Conservation (phyloP, 2,888 invertebrate species). For the Elegia similella region DNA sequence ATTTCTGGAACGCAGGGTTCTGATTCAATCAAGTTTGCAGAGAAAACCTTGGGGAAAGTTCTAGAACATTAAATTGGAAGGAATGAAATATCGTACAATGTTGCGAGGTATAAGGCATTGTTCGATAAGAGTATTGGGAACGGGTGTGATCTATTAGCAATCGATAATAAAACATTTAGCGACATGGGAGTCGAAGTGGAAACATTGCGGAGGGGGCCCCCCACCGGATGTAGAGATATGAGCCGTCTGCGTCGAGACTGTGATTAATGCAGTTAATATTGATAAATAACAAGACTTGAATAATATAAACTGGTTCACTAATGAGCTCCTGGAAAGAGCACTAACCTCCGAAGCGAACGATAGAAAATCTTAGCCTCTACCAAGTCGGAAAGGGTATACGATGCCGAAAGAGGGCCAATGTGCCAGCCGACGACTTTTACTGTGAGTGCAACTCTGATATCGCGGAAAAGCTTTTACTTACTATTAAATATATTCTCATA, state of each 20-base stretch:
- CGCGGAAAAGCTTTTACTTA: no score
- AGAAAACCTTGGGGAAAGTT: constrained; percentile 20
- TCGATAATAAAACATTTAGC: constrained; percentile 48
- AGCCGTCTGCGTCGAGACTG: constrained; percentile 48
- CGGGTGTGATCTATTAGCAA: constrained; percentile 28
- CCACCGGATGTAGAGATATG: constrained; percentile 63
- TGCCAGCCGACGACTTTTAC: no score
- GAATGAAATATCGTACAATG: background rate
- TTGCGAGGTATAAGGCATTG: background rate
- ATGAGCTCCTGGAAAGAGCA: background rate
- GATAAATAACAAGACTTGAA: constrained; percentile 18
- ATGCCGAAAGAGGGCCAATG: no score
- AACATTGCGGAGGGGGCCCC: constrained; percentile 47
- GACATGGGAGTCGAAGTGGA: constrained; percentile 44
- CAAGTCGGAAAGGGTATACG: no score
- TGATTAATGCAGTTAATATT: constrained; percentile 40
- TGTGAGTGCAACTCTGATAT: no score
- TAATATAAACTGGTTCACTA: background rate
- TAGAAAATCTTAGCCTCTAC: background rate
- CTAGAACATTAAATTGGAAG: background rate
- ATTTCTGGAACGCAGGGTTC: constrained; percentile 57
- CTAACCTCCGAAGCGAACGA: background rate
- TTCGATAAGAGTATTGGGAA: constrained; percentile 5
- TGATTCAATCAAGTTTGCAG: constrained; percentile 38
- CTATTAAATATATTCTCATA: no score